A percentile compares a stretch with the other conserved stretches of the same genome.
phyloP scores from a whole-genome alignment of 2,113 vertebrate species.

The Lampris megalopsis region DNA sequence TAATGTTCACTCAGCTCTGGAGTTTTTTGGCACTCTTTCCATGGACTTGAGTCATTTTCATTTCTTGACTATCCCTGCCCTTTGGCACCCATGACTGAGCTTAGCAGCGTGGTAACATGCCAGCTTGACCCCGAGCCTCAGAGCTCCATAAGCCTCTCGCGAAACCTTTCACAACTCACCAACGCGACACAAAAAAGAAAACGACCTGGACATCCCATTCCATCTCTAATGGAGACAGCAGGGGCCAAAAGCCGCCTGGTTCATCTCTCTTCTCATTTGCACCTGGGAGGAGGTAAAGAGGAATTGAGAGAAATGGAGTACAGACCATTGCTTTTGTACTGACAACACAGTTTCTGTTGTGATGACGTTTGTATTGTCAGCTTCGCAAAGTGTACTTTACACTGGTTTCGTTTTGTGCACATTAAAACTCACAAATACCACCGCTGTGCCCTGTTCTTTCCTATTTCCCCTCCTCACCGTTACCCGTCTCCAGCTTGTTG shows the following conservation, averaged over 20 bases:
- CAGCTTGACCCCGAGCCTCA: neutral
- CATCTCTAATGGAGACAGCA: neutral
- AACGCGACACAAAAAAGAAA: neutral
- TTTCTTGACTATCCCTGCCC: neutral
- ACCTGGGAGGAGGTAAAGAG: neutral
- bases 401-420: neutral
- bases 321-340: neutral
- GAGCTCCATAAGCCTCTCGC: neutral
- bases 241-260: neutral
- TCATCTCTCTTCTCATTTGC: neutral
- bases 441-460: neutral
- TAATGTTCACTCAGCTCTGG: too few relatives aligned
- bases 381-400: neutral
- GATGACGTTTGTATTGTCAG: neutral
- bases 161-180: neutral
- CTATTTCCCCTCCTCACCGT: neutral
- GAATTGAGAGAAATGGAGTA: neutral
- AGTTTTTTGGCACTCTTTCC: too few relatives aligned
- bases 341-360: neutral
- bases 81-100: neutral
- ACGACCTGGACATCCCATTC: slow-evolving; percentile 10
- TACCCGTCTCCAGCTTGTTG: slow-evolving; percentile 28
- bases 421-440: neutral
- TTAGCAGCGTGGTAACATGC: neutral
- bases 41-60: neutral